Evolutionary conservation across 1,140 invertebrate species (phyloP).

Genomic region (Aleiodes sp.): DNA sequence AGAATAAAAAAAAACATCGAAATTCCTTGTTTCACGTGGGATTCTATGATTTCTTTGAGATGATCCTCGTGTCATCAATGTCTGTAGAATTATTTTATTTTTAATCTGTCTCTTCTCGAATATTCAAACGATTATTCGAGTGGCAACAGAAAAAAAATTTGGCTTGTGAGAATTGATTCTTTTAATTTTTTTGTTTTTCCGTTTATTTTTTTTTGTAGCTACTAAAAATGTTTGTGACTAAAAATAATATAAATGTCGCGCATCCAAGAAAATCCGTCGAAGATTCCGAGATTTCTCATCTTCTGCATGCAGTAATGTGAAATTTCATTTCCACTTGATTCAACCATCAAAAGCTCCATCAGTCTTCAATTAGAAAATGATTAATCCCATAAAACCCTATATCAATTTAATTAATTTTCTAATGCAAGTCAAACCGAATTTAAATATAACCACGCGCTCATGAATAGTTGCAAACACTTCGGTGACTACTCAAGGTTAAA

Average conservation of each 20-base stretch:
- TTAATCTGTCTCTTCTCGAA: background rate
- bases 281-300: no score
- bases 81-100: background rate
- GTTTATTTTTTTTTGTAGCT: slow-evolving; percentile 29
- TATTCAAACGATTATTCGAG: background rate
- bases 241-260: slow-evolving; percentile 58
- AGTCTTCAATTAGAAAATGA: no score
- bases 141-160: background rate
- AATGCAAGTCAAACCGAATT: no score
- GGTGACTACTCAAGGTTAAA: slow-evolving; percentile 34
- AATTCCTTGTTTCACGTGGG: no score
- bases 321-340: no score
- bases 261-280: slow-evolving; percentile 41
- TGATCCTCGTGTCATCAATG: slow-evolving; percentile 1
- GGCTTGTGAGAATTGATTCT: background rate
- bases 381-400: no score
- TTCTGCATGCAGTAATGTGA: no score
- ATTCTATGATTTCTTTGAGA: no score
- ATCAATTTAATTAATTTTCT: no score
- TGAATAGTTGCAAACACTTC: background rate
- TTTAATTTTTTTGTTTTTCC: background rate
- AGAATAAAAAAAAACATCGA: no score
- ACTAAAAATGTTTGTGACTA: slow-evolving; percentile 54
- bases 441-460: no score
- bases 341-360: no score